These are phyloP conservation scores for Xenopus borealis DNA, from an alignment of 2,113 vertebrate genomes.

Conservation along the genomic window DNA sequence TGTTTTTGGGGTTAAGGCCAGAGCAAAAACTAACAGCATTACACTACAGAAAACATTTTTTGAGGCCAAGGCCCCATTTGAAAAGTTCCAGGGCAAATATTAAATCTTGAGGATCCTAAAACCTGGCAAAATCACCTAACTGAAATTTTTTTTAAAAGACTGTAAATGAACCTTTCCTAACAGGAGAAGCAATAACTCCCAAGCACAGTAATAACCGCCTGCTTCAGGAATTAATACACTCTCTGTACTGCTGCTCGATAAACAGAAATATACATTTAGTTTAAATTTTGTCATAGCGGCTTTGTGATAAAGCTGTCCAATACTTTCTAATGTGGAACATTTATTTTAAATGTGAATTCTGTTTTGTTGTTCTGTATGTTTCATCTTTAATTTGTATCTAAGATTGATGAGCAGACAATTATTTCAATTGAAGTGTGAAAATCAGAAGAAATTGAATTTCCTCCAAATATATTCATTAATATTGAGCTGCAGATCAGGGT, in stretches of 20 bases:
- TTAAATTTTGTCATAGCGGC: conserved; percentile 48
- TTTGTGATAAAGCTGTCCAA: conserved; percentile 44
- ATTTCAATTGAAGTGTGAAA: conserved; percentile 16
- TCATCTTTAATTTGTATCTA: conserved; percentile 27
- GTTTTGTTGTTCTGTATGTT: conserved; percentile 44
- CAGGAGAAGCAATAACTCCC: conserved; percentile 34
- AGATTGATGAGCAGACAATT: conserved; percentile 48
- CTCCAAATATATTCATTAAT: conserved; percentile 27
- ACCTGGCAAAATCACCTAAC: neutral
- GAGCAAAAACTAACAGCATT: too few species aligned
- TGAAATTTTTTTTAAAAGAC: conserved; percentile 17
- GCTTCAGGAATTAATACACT: conserved; percentile 54
- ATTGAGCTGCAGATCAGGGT: conserved; percentile 8
- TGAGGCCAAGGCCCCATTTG: too few species aligned
- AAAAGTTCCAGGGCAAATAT: too few species aligned
- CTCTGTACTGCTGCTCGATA: conserved; percentile 44
- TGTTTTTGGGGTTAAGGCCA: too few species aligned
- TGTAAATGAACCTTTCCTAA: conserved; percentile 44
- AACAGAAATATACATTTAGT: conserved; percentile 37
- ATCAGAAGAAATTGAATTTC: conserved; percentile 42
- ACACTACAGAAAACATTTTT: too few species aligned
- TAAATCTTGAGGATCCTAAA: too few species aligned
- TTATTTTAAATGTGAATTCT: conserved; percentile 39
- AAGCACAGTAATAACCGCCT: conserved; percentile 48
- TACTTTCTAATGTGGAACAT: conserved; percentile 42